phyloP scores from a whole-genome alignment of 2,888 invertebrate genomes.

The Watsonalla binaria region DNA sequence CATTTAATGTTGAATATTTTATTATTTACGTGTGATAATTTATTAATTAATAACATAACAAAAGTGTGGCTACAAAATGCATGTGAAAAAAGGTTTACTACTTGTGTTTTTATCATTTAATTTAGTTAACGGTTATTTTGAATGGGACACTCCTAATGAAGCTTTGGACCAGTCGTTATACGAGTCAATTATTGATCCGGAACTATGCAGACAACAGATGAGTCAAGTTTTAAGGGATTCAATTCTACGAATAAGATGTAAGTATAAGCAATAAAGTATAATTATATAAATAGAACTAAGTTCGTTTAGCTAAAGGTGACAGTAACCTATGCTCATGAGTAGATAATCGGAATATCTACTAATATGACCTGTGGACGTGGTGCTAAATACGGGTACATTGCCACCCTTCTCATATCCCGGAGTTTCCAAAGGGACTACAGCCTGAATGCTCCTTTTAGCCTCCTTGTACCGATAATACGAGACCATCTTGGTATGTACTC shows the following conservation, averaged over 20 bases:
- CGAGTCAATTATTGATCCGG: slow-evolving; percentile 44
- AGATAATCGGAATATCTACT: too few species aligned
- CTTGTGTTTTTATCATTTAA: not conserved
- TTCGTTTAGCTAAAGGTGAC: not conserved
- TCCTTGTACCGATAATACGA: too few species aligned
- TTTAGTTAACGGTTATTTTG: slow-evolving; percentile 16
- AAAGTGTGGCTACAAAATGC: not conserved
- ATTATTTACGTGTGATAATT: not conserved
- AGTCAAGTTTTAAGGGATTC: slow-evolving; percentile 32
- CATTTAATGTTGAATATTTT: not conserved
- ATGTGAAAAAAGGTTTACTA: not conserved
- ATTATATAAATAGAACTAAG: not conserved
- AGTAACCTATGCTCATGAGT: too few species aligned
- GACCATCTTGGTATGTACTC: too few species aligned
- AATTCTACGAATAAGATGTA: slow-evolving; percentile 38
- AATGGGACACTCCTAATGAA: slow-evolving; percentile 25
- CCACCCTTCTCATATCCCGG: too few species aligned
- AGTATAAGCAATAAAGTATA: slow-evolving; percentile 25
- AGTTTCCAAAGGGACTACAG: too few species aligned
- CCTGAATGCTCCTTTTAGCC: too few species aligned
- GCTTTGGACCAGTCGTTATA: slow-evolving; percentile 47
- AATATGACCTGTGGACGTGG: too few species aligned
- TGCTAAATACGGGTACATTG: too few species aligned
- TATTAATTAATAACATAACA: not conserved
- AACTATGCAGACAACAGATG: slow-evolving; percentile 48